phyloP scores from a whole-genome alignment of 2,888 invertebrate species.

The Rhamphomyia laevipes region DNA sequence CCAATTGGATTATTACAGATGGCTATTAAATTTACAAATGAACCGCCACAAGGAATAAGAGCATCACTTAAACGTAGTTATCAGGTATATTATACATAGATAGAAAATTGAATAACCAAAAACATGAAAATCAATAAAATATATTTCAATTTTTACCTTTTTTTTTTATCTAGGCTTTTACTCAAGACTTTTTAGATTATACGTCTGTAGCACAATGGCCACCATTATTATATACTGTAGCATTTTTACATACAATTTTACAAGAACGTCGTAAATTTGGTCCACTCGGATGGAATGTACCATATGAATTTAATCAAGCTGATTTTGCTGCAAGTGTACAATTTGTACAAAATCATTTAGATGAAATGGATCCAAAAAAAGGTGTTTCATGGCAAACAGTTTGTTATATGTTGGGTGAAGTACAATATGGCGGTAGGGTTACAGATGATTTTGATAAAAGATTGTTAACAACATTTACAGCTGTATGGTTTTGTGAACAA shows the following conservation, averaged over 20 bases:
- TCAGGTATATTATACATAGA: slow-evolving; percentile 40
- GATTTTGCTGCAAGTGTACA: slow-evolving; percentile 93
- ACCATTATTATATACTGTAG: slow-evolving; percentile 82
- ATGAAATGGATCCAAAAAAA: slow-evolving; percentile 93
- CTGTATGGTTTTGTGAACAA: slow-evolving; percentile 91
- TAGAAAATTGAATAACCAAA: neutral
- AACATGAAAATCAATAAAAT: neutral
- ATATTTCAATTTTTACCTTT: neutral
- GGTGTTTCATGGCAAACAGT: slow-evolving; percentile 96
- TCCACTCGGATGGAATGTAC: slow-evolving; percentile 92
- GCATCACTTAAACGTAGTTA: slow-evolving; percentile 92
- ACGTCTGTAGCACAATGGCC: slow-evolving; percentile 89
- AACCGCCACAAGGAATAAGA: slow-evolving; percentile 90
- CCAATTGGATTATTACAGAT: slow-evolving; percentile 81
- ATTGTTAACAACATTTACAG: slow-evolving; percentile 81
- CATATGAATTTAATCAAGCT: slow-evolving; percentile 89
- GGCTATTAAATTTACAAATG: slow-evolving; percentile 95
- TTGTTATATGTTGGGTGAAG: slow-evolving; percentile 95
- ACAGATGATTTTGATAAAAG: slow-evolving; percentile 97
- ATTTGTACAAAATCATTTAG: slow-evolving; percentile 91
- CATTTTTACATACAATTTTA: slow-evolving; percentile 88
- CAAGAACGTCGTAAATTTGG: slow-evolving; percentile 94
- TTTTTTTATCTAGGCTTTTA: slow-evolving; percentile 26
- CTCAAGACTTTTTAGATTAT: slow-evolving; percentile 83
- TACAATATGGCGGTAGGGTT: slow-evolving; percentile 77